A percentile compares a stretch with the other conserved stretches of the same genome.
These are phyloP conservation scores for Malacoctenus gilli DNA, from an alignment of 2,797 vertebrate species.

Conservation along the genomic window DNA sequence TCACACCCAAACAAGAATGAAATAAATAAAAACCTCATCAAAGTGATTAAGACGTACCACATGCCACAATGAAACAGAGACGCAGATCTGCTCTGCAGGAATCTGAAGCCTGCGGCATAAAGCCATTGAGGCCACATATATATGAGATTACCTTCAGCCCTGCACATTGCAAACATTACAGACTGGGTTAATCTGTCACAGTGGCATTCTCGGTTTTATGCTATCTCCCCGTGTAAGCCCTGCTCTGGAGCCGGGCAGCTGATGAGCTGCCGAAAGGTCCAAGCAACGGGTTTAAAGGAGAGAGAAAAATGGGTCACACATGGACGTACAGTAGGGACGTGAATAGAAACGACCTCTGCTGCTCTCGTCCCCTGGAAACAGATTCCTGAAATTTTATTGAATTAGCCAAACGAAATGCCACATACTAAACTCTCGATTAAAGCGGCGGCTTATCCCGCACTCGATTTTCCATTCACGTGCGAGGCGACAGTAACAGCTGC, in stretches of 20 bases:
- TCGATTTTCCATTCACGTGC: constrained; percentile 32
- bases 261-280: constrained; percentile 62
- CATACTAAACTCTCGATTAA: constrained; percentile 4
- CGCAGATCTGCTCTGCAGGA: neutral
- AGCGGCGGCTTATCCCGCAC: constrained; percentile 32
- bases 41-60: neutral
- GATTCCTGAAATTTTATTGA: constrained; percentile 66
- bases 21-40: neutral
- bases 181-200: constrained; percentile 38
- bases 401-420: constrained; percentile 54
- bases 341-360: constrained; percentile 63
- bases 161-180: constrained; percentile 22
- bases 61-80: neutral
- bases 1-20: neutral
- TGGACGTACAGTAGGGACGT: constrained; percentile 55
- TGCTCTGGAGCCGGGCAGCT: constrained; percentile 37
- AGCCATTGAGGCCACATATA: constrained; percentile 44
- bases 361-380: constrained; percentile 38
- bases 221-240: constrained; percentile 28
- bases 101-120: constrained; percentile 5
- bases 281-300: constrained; percentile 57
- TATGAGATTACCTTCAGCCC: constrained; percentile 24
- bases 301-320: constrained; percentile 65
- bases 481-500: too few relatives aligned
- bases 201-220: constrained; percentile 42